Evolutionary conservation across 37 sponge, comb jelly and placozoan species (phyloP).

Genomic region (Spongilla lacustris): DNA sequence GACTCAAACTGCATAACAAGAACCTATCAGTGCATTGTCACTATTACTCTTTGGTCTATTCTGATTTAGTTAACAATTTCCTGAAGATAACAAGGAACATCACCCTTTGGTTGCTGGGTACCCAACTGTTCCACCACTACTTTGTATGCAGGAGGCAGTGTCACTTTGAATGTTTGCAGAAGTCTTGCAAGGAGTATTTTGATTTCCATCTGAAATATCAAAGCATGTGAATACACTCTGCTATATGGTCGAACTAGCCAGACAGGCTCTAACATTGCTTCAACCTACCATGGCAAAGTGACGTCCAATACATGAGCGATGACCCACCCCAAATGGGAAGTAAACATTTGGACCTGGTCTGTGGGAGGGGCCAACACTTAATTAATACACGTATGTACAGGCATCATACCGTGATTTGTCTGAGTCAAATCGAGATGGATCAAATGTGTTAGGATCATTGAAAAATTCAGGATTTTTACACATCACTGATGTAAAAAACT

Average conservation of each 20-base stretch:
- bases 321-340: constrained; percentile 16
- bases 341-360: constrained; percentile 2
- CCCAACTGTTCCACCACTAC: background rate
- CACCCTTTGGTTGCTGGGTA: background rate
- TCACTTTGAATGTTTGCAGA: constrained; percentile 4
- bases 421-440: constrained; percentile 9
- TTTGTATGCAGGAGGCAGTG: background rate
- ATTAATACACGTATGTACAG: too few species aligned
- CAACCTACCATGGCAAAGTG: constrained; percentile 19
- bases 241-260: too few species aligned
- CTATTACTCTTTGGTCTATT: too few species aligned
- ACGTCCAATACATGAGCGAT: constrained; percentile 14
- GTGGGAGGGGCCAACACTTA: too few species aligned
- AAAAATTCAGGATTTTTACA: background rate
- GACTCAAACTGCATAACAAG: too few species aligned
- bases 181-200: background rate
- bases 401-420: background rate
- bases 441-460: background rate
- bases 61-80: too few species aligned
- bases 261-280: background rate
- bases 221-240: too few species aligned
- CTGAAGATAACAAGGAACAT: background rate
- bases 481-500: too few species aligned
- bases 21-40: too few species aligned
- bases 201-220: background rate